These are phyloP conservation scores for Caenorhabditis sp. DNA, from an alignment of 2,888 invertebrate species.

Conservation along the genomic window DNA sequence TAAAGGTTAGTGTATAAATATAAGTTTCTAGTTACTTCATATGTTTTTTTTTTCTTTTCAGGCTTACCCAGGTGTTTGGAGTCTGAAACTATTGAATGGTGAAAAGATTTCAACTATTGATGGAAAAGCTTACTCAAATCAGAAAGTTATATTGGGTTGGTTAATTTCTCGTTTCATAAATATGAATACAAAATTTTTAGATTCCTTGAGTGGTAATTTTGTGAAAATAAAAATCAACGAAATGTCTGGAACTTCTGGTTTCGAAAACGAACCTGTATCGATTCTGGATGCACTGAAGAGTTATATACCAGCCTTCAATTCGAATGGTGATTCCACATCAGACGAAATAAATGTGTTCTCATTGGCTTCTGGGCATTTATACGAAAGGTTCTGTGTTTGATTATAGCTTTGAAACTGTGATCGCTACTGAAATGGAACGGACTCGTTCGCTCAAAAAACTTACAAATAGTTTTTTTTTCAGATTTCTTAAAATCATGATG, in stretches of 20 bases:
- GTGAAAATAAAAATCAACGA: constrained; percentile 2
- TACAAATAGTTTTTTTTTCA: not conserved
- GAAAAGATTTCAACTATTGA: not conserved
- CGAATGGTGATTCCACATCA: not conserved
- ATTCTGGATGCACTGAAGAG: not conserved
- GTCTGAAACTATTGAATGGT: constrained; percentile 81
- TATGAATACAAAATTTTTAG: constrained; percentile 4
- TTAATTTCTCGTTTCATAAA: not conserved
- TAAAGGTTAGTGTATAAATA: constrained; percentile 74
- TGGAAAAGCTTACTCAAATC: not conserved
- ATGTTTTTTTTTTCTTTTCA: constrained; percentile 17
- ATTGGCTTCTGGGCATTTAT: constrained; percentile 95
- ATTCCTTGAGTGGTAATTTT: constrained; percentile 21
- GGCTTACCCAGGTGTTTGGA: constrained; percentile 96
- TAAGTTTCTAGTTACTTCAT: not conserved
- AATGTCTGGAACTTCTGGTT: not conserved
- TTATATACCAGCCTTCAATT: not conserved
- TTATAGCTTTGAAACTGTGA: no score
- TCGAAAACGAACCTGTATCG: not conserved
- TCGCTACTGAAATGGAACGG: no score
- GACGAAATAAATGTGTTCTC: constrained; percentile 89
- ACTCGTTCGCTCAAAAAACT: no score
- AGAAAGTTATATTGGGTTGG: not conserved
- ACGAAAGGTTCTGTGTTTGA: constrained; percentile 78
- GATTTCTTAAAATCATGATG: constrained; percentile 89